A percentile compares a stretch with the other conserved stretches of the same genome.
Evolutionary conservation across 2,797 vertebrate species (phyloP).

Genomic region (Tamandua tetradactyla): DNA sequence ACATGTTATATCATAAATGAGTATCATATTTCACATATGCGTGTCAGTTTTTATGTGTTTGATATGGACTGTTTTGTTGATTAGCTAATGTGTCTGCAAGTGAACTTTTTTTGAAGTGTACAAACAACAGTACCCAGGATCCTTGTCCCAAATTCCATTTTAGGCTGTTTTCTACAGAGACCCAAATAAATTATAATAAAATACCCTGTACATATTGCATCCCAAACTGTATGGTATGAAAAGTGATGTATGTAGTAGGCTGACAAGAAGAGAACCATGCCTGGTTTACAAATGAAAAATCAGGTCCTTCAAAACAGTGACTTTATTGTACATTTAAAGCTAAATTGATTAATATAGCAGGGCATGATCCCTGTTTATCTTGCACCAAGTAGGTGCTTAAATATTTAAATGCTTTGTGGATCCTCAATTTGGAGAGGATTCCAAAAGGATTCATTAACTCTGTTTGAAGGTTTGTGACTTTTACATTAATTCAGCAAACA

Average conservation of each 20-base stretch:
- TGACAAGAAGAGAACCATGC: neutral
- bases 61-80: neutral
- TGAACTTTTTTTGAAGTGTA: slow-evolving; percentile 8
- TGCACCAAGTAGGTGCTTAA: neutral
- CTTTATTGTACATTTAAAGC: neutral
- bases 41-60: neutral
- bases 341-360: neutral
- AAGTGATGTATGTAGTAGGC: neutral
- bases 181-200: slow-evolving; percentile 4
- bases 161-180: neutral
- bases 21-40: slow-evolving; percentile 43
- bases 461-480: neutral
- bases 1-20: neutral
- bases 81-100: neutral
- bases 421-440: neutral
- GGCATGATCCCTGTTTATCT: neutral
- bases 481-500: neutral
- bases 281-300: neutral
- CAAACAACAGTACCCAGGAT: neutral
- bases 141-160: slow-evolving; percentile 2
- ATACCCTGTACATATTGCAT: neutral
- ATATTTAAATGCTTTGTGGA: neutral
- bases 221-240: neutral
- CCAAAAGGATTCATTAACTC: neutral
- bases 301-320: neutral